Evolutionary conservation across 2,113 vertebrate genomes (phyloP).

Genomic region (Holacanthus passer): DNA sequence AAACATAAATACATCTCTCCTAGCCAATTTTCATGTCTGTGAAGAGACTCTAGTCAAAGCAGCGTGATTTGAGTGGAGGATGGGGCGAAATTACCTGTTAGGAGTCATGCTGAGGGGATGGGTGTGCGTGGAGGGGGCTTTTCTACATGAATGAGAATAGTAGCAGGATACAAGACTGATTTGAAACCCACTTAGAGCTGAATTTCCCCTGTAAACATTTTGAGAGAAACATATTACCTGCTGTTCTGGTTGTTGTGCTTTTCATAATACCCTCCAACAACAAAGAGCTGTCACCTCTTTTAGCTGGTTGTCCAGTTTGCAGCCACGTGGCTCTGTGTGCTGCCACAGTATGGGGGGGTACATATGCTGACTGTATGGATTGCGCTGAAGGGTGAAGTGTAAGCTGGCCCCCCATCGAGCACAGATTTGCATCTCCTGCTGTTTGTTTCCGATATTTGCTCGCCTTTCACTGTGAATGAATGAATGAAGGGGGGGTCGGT

Average conservation of each 20-base stretch:
- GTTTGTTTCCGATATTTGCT: constrained; percentile 35
- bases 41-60: constrained; percentile 56
- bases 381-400: constrained; percentile 33
- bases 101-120: constrained; percentile 57
- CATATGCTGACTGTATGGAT: constrained; percentile 48
- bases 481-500: constrained; percentile 24
- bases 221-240: constrained; percentile 64
- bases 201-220: constrained; percentile 65
- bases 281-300: constrained; percentile 48
- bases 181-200: constrained; percentile 65
- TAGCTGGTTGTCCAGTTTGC: constrained; percentile 42
- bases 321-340: constrained; percentile 6
- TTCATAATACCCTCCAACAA: constrained; percentile 57
- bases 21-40: constrained; percentile 63
- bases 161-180: constrained; percentile 55
- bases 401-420: constrained; percentile 22
- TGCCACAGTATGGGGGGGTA: neutral
- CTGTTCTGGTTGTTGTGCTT: constrained; percentile 58
- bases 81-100: constrained; percentile 69
- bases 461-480: constrained; percentile 45
- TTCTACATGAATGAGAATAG: constrained; percentile 66
- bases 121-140: constrained; percentile 32
- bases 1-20: constrained; percentile 54
- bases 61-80: constrained; percentile 65
- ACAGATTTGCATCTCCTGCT: constrained; percentile 57